Evolutionary conservation across 1,140 invertebrate genomes (phyloP), one percentile per base, ranked within the genome.

Genomic region (Heliconius melpomene): DNA sequence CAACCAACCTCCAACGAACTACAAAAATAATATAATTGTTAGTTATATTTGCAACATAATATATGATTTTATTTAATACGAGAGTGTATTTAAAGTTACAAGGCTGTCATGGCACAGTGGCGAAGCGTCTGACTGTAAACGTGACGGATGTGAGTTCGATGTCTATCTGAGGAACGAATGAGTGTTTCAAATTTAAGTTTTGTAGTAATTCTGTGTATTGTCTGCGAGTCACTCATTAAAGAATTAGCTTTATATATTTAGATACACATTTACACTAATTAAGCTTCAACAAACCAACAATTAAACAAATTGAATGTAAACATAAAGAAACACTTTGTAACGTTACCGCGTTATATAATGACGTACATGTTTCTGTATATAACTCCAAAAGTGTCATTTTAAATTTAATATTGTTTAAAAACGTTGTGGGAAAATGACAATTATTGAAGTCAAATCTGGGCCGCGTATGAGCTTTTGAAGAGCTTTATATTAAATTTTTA

Each of bases 321-420:
- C 13, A 38, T 50, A 77, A 77, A 77, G 38, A 70, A 5, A 7
- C 16, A 18, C 60, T 70, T 71, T 77, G 50, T 52, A 66, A 70
- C 36, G 9, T 18, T 74, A 23, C 23, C 73, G 46, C 32, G 57
- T 29, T 23, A 29, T 32, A 40, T 71, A 66, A 76, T 66, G 54
- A 76, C 54, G 26, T n/a, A 76, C n/a, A 32, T 46, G 71, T 46
- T 71, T 40, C 57, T 23, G 32, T 40, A 20, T 66, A 29, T 66
- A 23, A 29, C 60, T 66, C 11, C 9, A 66, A 66, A 66, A 66
- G 60, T 29, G 26, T 66, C 0, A 66, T 66, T 66, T 66, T 66
- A 66, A 66, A 66, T 66, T 66, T 66, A 66, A 66, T 66, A 66
- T 66, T 66, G 26, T 66, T 66, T 29, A 66, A 66, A 66, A 26